Conservation (phyloP, 2,113 vertebrate genomes). For the Strix aluco region DNA sequence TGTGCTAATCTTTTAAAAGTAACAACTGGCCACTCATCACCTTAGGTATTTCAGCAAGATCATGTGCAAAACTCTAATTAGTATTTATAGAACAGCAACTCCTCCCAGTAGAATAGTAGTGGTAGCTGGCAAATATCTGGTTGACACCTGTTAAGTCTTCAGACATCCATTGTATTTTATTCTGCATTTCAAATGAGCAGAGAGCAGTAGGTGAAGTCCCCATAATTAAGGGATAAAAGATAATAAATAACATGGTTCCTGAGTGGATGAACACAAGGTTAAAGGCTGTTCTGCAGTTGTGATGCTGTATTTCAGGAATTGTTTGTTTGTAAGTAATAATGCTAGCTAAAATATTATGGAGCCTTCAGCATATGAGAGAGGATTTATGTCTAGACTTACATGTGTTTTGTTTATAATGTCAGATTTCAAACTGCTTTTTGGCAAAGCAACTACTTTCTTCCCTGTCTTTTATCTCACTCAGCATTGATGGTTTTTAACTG, state of each 20-base stretch:
- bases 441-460: conserved; percentile 25
- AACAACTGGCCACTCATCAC: conserved; percentile 75
- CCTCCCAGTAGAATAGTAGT: conserved; percentile 62
- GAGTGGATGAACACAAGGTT: conserved; percentile 48
- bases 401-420: conserved; percentile 53
- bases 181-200: conserved; percentile 64
- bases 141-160: conserved; percentile 68
- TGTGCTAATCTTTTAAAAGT: conserved; percentile 75
- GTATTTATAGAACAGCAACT: conserved; percentile 71
- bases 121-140: conserved; percentile 62
- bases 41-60: conserved; percentile 71
- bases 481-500: conserved; percentile 31
- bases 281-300: conserved; percentile 18
- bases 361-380: neutral
- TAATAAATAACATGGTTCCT: conserved; percentile 52
- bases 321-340: conserved; percentile 20
- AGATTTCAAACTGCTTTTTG: conserved; percentile 47
- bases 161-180: conserved; percentile 63
- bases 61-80: conserved; percentile 74
- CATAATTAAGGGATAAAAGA: conserved; percentile 52
- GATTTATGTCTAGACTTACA: conserved; percentile 47
- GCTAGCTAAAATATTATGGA: conserved; percentile 30
- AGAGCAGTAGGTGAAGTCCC: conserved; percentile 57
- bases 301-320: neutral
- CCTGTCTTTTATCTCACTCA: conserved; percentile 38